Evolutionary conservation across 2,113 vertebrate genomes (phyloP).

Genomic region (Cryptoleucopteryx plumbea): DNA sequence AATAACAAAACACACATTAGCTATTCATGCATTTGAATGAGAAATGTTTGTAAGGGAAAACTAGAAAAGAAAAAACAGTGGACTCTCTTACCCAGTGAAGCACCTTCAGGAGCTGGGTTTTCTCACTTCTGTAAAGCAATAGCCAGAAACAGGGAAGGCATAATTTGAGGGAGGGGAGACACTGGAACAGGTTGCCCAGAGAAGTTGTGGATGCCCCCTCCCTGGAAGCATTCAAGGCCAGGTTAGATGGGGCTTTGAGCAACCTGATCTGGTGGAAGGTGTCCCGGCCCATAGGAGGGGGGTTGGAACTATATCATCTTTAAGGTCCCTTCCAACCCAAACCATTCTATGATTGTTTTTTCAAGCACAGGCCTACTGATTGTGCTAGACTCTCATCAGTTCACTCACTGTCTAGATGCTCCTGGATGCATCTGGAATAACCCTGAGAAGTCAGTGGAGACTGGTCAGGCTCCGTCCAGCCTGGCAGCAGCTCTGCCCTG

Average conservation of each 20-base stretch:
- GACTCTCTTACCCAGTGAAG: background rate
- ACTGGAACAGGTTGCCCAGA: too few relatives aligned
- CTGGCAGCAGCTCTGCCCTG: background rate
- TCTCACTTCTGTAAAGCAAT: background rate
- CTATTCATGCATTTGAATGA: background rate
- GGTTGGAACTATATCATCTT: too few relatives aligned
- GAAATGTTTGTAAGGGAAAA: background rate
- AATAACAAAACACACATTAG: background rate
- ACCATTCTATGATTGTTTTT: background rate
- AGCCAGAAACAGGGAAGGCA: background rate
- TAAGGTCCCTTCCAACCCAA: too few relatives aligned
- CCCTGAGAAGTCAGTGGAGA: background rate
- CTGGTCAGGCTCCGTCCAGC: background rate
- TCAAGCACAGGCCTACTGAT: background rate
- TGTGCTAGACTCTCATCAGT: fast-evolving
- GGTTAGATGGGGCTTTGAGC: too few relatives aligned
- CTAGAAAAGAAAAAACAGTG: background rate
- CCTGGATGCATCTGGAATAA: background rate
- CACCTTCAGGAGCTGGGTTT: background rate
- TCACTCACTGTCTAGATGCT: background rate
- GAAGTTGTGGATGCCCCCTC: too few relatives aligned
- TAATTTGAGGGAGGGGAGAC: background rate
- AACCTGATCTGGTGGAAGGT: too few relatives aligned
- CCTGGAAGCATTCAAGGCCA: too few relatives aligned
- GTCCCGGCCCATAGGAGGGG: too few relatives aligned